Base-by-base conservation (phyloP, 2,113 vertebrate species). In the Athene cunicularia region DNA sequence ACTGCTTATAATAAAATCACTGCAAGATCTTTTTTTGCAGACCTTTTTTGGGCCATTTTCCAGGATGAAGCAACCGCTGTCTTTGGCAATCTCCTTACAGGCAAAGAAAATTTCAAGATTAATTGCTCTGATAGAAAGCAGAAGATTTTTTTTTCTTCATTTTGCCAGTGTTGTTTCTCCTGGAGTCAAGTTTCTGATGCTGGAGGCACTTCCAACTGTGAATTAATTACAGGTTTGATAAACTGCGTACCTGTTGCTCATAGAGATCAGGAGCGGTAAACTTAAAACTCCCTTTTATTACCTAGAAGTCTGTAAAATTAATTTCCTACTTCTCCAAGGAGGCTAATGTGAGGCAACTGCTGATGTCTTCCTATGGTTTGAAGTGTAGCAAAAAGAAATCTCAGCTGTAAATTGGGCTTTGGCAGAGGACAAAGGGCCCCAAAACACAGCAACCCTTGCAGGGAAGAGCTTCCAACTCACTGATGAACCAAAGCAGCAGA, bases 41-140 rank as follows among this genome's bases (percentile, higher is more conserved):
- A 89, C 8, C 82, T 47, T 81, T 92, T 82, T 91, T 88, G 91
- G 90, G 87, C 73, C 15, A 8, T 71, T 93, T 95, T 93, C 95
- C 92, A 94, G 77, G 77, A 93, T 93, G 93, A 92, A 95, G 67
- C 83, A 97, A 96, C 88, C 96, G 76, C 91, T 94, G 91, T 95
- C 86, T 95, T 91, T 91, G 82, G 77, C 94, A 97, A 83, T 87
- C 84, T 91, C 96, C 91, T 87, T 49, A 35, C 82, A 91, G 90
- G 93, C 90, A 85, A 95, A 71, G 88, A 88, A 85, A 91, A 95
- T 89, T 81, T 97, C 96, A 96, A 94, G 94, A 96, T 88, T 6
- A 90, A 96, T 73, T 93, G 70, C 47, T 70, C 30, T 96, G 93
- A 96, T 66, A 93, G 74, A 94, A 96, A 94, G 39, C 96, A 97